Evolutionary conservation across 2,888 invertebrate species (phyloP).

Genomic region (Ormyrus pomaceus): DNA sequence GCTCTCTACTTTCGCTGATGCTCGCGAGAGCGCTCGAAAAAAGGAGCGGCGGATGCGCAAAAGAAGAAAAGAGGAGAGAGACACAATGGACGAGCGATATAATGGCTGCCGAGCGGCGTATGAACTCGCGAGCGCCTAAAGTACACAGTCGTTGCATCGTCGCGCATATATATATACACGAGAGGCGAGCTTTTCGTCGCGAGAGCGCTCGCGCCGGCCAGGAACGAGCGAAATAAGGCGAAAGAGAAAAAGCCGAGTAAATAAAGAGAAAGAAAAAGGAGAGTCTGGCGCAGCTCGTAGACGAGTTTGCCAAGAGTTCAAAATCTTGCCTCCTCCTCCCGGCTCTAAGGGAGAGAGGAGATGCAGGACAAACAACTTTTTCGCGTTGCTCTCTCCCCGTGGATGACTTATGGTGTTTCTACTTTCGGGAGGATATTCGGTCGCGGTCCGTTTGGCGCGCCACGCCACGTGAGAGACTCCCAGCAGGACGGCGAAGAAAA

Average conservation of each 20-base stretch:
- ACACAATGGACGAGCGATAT: constrained; percentile 53
- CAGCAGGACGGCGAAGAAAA: constrained; percentile 57
- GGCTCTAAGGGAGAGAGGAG: constrained; percentile 57
- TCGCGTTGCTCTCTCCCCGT: constrained; percentile 62
- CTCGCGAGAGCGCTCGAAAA: not conserved
- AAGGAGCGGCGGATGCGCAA: not conserved
- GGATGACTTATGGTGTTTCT: constrained; percentile 68
- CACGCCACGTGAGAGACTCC: constrained; percentile 64
- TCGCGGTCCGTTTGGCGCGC: constrained; percentile 68
- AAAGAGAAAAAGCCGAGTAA: constrained; percentile 12
- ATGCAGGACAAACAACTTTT: constrained; percentile 73
- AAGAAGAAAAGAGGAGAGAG: constrained; percentile 26
- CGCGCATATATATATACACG: constrained; percentile 24
- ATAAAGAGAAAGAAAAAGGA: constrained; percentile 43
- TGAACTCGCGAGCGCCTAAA: constrained; percentile 47
- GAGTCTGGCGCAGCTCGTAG: constrained; percentile 62
- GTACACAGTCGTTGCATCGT: constrained; percentile 24
- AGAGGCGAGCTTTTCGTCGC: constrained; percentile 43
- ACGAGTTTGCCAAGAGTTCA: constrained; percentile 71
- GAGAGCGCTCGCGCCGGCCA: not conserved
- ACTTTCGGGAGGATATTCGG: constrained; percentile 70
- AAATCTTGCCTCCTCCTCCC: constrained; percentile 63
- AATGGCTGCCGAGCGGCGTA: constrained; percentile 43
- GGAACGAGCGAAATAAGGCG: constrained; percentile 45
- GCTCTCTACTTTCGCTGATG: constrained; percentile 37